Percentiles rank a stretch among this genome's conserved stretches.
Conservation (phyloP, 2,888 invertebrate species). For the Aspidiotus destructor region DNA sequence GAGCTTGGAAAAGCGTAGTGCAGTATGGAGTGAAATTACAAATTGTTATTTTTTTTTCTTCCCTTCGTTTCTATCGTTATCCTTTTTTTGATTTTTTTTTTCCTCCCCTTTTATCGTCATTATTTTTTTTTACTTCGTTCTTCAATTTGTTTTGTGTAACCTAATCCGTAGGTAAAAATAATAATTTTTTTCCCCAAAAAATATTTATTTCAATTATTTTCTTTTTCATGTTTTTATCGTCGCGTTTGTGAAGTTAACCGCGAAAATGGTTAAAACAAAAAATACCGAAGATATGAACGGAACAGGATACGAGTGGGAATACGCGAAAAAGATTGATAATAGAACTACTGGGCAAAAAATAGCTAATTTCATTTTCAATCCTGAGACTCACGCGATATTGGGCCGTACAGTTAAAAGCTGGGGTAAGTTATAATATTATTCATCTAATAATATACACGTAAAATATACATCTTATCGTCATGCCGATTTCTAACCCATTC, state of each 20-base stretch:
- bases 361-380: slow-evolving; percentile 43
- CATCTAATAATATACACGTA: too few relatives aligned
- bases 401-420: slow-evolving; percentile 48
- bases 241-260: background rate
- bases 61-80: background rate
- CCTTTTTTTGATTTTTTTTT: slow-evolving; percentile 8
- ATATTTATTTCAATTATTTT: background rate
- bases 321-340: slow-evolving; percentile 37
- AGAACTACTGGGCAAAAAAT: slow-evolving; percentile 40
- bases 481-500: too few relatives aligned
- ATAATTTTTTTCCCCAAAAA: background rate
- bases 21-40: background rate
- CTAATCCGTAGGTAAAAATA: too few relatives aligned
- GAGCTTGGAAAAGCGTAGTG: slow-evolving; percentile 8
- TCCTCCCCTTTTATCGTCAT: background rate
- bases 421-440: slow-evolving; percentile 43
- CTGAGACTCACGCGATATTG: slow-evolving; percentile 44
- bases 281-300: slow-evolving; percentile 35
- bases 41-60: background rate
- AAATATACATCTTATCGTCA: too few relatives aligned
- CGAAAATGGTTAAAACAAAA: slow-evolving; percentile 12
- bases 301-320: slow-evolving; percentile 38
- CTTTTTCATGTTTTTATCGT: background rate
- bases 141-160: background rate
- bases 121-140: background rate